These are phyloP conservation scores for Tromatobia lineatoria DNA, from an alignment of 2,888 invertebrate species.

Conservation along the genomic window DNA sequence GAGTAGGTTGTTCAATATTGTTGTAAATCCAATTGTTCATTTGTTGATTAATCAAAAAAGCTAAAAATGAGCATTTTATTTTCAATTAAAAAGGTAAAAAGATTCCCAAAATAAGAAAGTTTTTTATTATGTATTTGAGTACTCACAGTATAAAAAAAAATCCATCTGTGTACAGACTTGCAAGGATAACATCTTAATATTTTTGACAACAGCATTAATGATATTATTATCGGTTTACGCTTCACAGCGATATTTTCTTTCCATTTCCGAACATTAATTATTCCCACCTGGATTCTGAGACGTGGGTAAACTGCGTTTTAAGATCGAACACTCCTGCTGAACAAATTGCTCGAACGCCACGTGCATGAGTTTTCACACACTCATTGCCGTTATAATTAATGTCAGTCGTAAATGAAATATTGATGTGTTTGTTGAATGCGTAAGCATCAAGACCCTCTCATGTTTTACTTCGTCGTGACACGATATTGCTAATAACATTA, in stretches of 20 bases:
- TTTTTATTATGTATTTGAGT: too few relatives aligned
- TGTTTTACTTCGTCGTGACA: background rate
- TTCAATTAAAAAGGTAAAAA: too few relatives aligned
- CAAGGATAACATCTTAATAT: background rate
- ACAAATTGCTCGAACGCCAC: conserved; percentile 30
- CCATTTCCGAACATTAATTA: conserved; percentile 55
- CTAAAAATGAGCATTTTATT: too few relatives aligned
- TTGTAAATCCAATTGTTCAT: too few relatives aligned
- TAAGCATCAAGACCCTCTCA: conserved; percentile 17
- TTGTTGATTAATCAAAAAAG: too few relatives aligned
- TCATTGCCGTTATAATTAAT: conserved; percentile 62
- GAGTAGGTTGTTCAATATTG: too few relatives aligned
- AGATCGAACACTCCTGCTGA: conserved; percentile 31
- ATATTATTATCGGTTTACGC: conserved; percentile 28
- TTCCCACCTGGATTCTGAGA: conserved; percentile 35
- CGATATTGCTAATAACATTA: background rate
- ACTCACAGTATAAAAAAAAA: too few relatives aligned
- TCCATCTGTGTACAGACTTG: background rate
- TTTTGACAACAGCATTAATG: background rate
- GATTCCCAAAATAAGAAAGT: too few relatives aligned
- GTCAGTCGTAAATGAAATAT: conserved; percentile 66
- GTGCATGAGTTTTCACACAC: conserved; percentile 10
- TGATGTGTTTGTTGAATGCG: conserved; percentile 52
- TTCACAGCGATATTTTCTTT: conserved; percentile 30
- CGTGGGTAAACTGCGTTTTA: conserved; percentile 58